Evolutionary conservation across 2,797 vertebrate species (phyloP).

Genomic region (Moxostoma hubbsi): DNA sequence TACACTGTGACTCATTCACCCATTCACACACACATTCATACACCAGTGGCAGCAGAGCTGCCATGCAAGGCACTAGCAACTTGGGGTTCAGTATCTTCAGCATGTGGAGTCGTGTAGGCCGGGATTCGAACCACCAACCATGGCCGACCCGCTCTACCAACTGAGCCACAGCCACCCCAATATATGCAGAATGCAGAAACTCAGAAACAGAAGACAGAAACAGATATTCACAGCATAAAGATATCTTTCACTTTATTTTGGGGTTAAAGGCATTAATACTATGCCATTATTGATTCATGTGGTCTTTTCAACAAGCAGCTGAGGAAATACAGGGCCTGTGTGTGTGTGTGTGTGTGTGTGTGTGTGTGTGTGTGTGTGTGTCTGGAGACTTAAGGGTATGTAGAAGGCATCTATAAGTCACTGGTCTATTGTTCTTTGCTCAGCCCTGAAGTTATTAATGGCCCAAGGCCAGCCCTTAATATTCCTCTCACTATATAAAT

Average conservation of each 20-base stretch:
- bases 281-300: not conserved
- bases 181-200: too few species aligned
- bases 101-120: too few species aligned
- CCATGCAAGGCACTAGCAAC: too few species aligned
- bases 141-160: too few species aligned
- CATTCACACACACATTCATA: too few species aligned
- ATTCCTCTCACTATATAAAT: constrained; percentile 65
- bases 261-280: not conserved
- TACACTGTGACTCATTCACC: too few species aligned
- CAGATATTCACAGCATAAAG: not conserved
- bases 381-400: constrained; percentile 28
- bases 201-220: not conserved
- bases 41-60: too few species aligned
- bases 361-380: constrained; percentile 19
- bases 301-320: constrained; percentile 1
- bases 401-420: constrained; percentile 17
- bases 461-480: constrained; percentile 62
- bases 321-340: constrained; percentile 7
- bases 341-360: not conserved
- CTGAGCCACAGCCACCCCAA: too few species aligned
- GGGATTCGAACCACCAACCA: too few species aligned
- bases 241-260: not conserved
- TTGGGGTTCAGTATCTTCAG: too few species aligned
- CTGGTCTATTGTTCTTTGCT: constrained; percentile 23
- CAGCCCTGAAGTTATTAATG: constrained; percentile 63